Conservation (phyloP, 2,113 vertebrate species). For the Amphiprion percula region DNA sequence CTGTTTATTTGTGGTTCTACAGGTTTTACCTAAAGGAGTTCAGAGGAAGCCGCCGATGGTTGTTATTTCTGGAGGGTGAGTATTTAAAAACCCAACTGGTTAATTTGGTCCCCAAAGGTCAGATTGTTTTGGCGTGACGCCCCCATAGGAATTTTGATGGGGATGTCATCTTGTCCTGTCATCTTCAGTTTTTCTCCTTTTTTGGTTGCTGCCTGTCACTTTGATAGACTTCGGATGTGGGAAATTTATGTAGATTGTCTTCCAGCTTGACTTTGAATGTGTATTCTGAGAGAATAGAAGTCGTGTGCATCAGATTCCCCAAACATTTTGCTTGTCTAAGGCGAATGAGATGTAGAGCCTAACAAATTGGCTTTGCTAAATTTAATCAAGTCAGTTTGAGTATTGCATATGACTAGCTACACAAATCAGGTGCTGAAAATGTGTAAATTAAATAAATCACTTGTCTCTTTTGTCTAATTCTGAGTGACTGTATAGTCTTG, state of each 20-base stretch:
- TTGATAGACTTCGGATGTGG: constrained; percentile 7
- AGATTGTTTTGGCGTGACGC: constrained; percentile 63
- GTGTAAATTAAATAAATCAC: constrained; percentile 11
- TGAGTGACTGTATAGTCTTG: not conserved
- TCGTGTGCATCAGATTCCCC: not conserved
- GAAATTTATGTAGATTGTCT: not conserved
- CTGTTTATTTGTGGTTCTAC: constrained; percentile 69
- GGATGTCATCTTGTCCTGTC: constrained; percentile 62
- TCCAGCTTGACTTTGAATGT: not conserved
- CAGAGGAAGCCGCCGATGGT: constrained; percentile 85
- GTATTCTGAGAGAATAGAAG: not conserved
- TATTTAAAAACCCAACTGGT: constrained; percentile 77
- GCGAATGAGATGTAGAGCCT: not conserved
- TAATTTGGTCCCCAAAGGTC: constrained; percentile 78
- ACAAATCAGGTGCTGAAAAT: not conserved
- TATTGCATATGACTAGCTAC: not conserved
- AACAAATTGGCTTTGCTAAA: not conserved
- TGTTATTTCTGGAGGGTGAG: constrained; percentile 87
- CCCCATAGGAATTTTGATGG: constrained; percentile 69
- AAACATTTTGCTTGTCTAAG: constrained; percentile 3
- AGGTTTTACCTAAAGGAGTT: constrained; percentile 86
- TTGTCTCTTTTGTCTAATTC: not conserved
- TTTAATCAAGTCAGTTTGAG: not conserved
- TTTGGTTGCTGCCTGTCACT: constrained; percentile 43
- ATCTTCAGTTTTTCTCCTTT: constrained; percentile 59